Evolutionary conservation across 2,888 invertebrate genomes (phyloP).

Genomic region (Parnassius apollo): DNA sequence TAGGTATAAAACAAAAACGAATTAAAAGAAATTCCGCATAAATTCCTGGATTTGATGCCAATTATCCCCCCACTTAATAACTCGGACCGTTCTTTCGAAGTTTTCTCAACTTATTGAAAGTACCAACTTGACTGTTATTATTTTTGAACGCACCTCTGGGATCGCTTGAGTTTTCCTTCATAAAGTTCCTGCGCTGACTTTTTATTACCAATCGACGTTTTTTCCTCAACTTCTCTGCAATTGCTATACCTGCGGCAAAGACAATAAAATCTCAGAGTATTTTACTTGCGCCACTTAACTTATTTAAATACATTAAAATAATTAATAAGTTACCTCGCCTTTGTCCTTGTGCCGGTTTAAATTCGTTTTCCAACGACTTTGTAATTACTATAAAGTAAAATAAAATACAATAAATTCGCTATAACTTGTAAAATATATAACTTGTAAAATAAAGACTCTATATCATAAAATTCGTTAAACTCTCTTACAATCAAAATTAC

Average conservation of each 20-base stretch:
- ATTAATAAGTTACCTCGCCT: conserved; percentile 29
- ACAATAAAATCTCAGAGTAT: too few relatives aligned
- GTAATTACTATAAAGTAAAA: conserved; percentile 12
- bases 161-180: conserved; percentile 7
- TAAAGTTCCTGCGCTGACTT: conserved; percentile 25
- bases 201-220: conserved; percentile 45
- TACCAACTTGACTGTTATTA: conserved; percentile 16
- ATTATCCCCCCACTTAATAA: conserved; percentile 11
- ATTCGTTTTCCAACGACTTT: background rate
- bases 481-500: conserved; percentile 14
- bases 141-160: conserved; percentile 20
- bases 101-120: conserved; percentile 23
- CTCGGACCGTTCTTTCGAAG: conserved; percentile 18
- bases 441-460: background rate
- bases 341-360: conserved; percentile 10
- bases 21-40: too few relatives aligned
- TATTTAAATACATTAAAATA: background rate
- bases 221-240: conserved; percentile 41
- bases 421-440: background rate
- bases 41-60: conserved; percentile 8
- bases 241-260: conserved; percentile 33
- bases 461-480: background rate
- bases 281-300: too few relatives aligned
- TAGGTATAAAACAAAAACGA: too few relatives aligned
- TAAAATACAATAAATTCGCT: background rate